Conservation (phyloP, 2,797 vertebrate species). For the Hoplostethus atlanticus region DNA sequence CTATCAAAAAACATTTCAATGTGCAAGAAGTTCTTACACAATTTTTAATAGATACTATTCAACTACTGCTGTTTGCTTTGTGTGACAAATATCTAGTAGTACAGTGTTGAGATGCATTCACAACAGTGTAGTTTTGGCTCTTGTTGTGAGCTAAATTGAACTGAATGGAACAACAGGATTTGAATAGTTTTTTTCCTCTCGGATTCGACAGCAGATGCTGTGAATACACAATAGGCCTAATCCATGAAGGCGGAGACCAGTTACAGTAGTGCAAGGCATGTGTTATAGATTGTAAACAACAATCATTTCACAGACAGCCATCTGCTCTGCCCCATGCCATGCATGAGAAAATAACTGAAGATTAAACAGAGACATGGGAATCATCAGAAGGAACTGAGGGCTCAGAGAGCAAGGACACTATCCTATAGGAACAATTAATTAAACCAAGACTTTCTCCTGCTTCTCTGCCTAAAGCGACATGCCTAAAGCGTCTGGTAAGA, state of each 20-base stretch:
- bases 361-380: constrained; percentile 47
- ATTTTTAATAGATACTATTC: neutral
- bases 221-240: constrained; percentile 17
- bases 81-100: neutral
- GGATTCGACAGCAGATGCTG: constrained; percentile 27
- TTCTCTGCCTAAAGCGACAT: neutral
- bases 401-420: constrained; percentile 22
- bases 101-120: neutral
- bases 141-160: neutral
- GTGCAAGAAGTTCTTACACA: constrained; percentile 1
- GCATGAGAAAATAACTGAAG: constrained; percentile 41
- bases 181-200: constrained; percentile 13
- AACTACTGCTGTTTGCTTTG: neutral
- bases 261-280: constrained; percentile 22
- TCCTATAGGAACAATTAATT: constrained; percentile 50
- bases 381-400: constrained; percentile 35
- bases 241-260: constrained; percentile 47
- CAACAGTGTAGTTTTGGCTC: neutral
- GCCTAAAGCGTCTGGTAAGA: constrained; percentile 24
- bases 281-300: constrained; percentile 30
- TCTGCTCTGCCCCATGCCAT: constrained; percentile 31
- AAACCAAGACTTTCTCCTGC: neutral
- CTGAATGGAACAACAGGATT: constrained; percentile 20
- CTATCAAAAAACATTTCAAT: constrained; percentile 20
- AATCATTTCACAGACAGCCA: constrained; percentile 32